Conservation (phyloP, 2,888 invertebrate genomes). For the Stenotaenia linearis region DNA sequence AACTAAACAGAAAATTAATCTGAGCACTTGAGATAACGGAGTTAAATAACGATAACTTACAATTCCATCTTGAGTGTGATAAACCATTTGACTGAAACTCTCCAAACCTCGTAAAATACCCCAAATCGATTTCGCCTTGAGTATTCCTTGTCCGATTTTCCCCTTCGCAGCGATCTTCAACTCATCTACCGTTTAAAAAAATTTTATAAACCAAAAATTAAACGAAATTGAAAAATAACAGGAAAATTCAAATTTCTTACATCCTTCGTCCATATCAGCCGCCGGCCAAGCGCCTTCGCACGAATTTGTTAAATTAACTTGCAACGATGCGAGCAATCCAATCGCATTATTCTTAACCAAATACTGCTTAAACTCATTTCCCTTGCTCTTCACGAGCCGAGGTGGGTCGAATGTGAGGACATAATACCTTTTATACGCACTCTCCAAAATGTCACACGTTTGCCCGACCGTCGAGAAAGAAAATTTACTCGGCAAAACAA, state of each 20-base stretch:
- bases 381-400: constrained; percentile 28
- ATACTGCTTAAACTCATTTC: neutral
- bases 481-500: constrained; percentile 47
- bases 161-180: constrained; percentile 43
- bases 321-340: constrained; percentile 52
- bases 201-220: neutral
- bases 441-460: constrained; percentile 55
- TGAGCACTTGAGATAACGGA: no score
- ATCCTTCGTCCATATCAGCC: constrained; percentile 68
- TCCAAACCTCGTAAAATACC: constrained; percentile 79
- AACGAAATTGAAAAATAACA: neutral
- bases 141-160: constrained; percentile 40
- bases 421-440: constrained; percentile 55
- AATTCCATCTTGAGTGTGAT: constrained; percentile 46
- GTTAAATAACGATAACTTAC: constrained; percentile 56
- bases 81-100: constrained; percentile 74
- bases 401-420: constrained; percentile 47
- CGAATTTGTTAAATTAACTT: constrained; percentile 54
- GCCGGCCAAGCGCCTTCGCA: constrained; percentile 62
- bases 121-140: constrained; percentile 61
- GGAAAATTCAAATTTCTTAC: constrained; percentile 52
- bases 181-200: constrained; percentile 41
- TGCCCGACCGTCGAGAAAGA: constrained; percentile 47
- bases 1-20: constrained; percentile 53
- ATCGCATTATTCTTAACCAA: constrained; percentile 40